Conservation (phyloP, 2,113 vertebrate species). For the Thryonomys swinderianus region DNA sequence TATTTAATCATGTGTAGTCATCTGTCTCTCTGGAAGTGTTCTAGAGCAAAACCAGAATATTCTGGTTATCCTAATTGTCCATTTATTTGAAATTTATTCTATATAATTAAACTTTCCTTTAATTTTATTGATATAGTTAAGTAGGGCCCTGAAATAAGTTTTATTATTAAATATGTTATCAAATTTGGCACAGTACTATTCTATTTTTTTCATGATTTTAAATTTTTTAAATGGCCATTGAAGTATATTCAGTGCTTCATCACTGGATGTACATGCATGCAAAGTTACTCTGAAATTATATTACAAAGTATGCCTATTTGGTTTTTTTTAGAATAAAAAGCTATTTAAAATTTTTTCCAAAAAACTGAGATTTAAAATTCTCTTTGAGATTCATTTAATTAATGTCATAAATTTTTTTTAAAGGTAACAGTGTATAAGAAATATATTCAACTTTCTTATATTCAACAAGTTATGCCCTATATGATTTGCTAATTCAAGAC, state of each 20-base stretch:
- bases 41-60: background rate
- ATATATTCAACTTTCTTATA: background rate
- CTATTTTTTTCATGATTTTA: background rate
- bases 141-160: background rate
- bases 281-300: background rate
- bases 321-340: background rate
- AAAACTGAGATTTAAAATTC: background rate
- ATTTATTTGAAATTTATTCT: conserved; percentile 46
- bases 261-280: background rate
- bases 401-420: background rate
- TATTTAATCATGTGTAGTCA: background rate
- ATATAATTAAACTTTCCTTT: background rate
- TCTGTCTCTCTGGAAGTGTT: background rate
- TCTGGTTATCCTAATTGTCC: background rate
- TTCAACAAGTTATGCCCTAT: background rate
- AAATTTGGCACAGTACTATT: conserved; percentile 23
- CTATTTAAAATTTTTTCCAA: background rate
- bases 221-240: background rate
- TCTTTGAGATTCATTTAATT: background rate
- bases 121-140: background rate
- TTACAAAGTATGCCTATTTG: background rate
- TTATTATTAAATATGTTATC: background rate
- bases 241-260: background rate
- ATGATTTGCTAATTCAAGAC: conserved; percentile 22
- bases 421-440: background rate